Evolutionary conservation across 53 echinoderm and acorn worm species (phyloP), one percentile per base, ranked within the genome.

Genomic region (Glandiceps talaboti): DNA sequence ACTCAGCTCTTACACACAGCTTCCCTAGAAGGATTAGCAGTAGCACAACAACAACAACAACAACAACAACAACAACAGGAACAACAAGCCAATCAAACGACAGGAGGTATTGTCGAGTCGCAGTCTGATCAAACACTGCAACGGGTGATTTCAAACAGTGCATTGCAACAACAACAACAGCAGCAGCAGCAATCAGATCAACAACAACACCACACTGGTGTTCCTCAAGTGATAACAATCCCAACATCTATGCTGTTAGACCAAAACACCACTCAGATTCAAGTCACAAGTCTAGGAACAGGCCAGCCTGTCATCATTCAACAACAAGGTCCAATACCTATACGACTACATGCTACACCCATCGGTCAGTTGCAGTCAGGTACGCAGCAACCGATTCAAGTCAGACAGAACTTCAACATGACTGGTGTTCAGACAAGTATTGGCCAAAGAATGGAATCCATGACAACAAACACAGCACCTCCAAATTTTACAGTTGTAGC

Each of bases 31-130:
- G 26, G 78, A 73, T 32, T 30, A 30, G 14, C 84, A 12, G 20
- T 79, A n/a, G 10, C 77, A 77, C 84, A 84, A 27, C 83, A 73
- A 30, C 82, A 76, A 74, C 81, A 31, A 75, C 33, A 28, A 30
- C 30, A 29, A 14, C 45, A 83, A 73, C 80, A 73, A 27, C 73
- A 30, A 32, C 27, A 74, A 30, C 84, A 84, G 31, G 31, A 33
- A 6, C 32, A 77, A 26, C 33, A 79, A 32, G 32, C 84, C 78
- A 28, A 30, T 32, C 25, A 77, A 33, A 25, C 79, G 74, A 10
- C 78, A 79, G 28, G 32, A 78, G 26, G 32, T 73, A 45, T 45
- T 20, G 20, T 45, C 64, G 20, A 12, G 64, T 6, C 64, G 20
- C 64, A 45, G 64, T 45, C 64, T 12, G 64, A 45, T 20, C 64